Evolutionary conservation across 2,888 invertebrate species (phyloP).

Genomic region (Ganaspis brasiliensis): DNA sequence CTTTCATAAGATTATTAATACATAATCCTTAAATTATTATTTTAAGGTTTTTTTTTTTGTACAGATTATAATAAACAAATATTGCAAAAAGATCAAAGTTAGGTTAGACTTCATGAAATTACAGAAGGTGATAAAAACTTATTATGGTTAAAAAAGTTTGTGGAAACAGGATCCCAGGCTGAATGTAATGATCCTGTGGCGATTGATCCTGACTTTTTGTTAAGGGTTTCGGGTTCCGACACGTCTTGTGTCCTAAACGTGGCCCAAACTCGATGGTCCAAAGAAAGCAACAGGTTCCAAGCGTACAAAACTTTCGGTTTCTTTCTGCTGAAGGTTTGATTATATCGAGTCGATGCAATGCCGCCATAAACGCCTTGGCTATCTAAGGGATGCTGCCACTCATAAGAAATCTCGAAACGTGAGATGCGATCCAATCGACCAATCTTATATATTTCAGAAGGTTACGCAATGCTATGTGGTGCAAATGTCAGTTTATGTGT

Average conservation of each 20-base stretch:
- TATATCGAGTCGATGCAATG: constrained; percentile 53
- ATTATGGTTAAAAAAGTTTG: constrained; percentile 13
- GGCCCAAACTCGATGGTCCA: constrained; percentile 55
- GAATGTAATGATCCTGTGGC: constrained; percentile 19
- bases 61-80: too few relatives aligned
- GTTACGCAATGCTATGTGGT: constrained; percentile 34
- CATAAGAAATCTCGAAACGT: constrained; percentile 63
- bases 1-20: too few relatives aligned
- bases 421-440: constrained; percentile 68
- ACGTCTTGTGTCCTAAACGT: constrained; percentile 59
- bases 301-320: constrained; percentile 66
- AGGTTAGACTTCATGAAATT: too few relatives aligned
- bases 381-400: constrained; percentile 56
- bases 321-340: constrained; percentile 57
- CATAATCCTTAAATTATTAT: too few relatives aligned
- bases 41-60: too few relatives aligned
- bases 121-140: neutral
- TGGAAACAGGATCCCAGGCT: neutral
- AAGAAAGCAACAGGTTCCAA: constrained; percentile 59
- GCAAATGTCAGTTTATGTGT: constrained; percentile 37
- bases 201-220: constrained; percentile 26
- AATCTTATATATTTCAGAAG: constrained; percentile 19
- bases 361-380: constrained; percentile 54
- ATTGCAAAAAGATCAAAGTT: too few relatives aligned
- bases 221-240: constrained; percentile 60